Base-by-base conservation (phyloP, 2,888 invertebrate species). In the Luperina nickerlii region DNA sequence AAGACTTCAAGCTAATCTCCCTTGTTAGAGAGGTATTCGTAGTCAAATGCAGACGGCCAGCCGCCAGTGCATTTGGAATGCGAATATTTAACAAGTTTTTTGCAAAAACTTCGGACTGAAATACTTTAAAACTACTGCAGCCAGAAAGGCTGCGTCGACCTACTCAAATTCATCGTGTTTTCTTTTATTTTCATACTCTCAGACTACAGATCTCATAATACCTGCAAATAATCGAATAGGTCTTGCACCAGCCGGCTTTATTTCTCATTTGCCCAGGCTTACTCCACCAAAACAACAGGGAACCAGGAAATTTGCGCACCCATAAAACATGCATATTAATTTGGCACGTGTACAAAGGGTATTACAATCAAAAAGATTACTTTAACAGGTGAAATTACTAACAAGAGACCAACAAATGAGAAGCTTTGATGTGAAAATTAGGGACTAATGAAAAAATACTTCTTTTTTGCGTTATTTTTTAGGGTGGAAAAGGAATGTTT, bases 371-470 rank as follows among this genome's bases (percentile, higher is more conserved):
- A 70, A 80, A 51, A 62, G 72, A 69, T 72, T 65, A 80, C 42
- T 60, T 66, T 24, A 83, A 18, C 66, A 77, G 67, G 24, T 13
- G 24, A 78, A 74, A 83, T 73, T 72, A 69, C 66, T 57, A 63
- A 27, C 65, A 20, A 9, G 65, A 5, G 63, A 65, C 63, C 32
- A 32, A 70, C 32, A 27, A n/a, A 62, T 38, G 24, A 66, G 63
- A 68, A 20, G 51, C 78, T 86, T 84, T 82, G 84, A 84, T 71
- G 75, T 74, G n/a, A 75, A 87, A 80, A 82, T 77, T 75, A 74
- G 68, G 32, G 20, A 66, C 38, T 76, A 78, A 84, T 74, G 67
- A 74, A 81, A 24, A 74, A 72, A 78, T 72, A 60, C 54, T 71
- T 68, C n/a, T 18, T 74, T 81, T 79, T 27, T 20, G 7, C 20